Evolutionary conservation across 2,113 vertebrate species (phyloP), one percentile per base, ranked within the genome.

Genomic region (Anoplopoma fimbria): DNA sequence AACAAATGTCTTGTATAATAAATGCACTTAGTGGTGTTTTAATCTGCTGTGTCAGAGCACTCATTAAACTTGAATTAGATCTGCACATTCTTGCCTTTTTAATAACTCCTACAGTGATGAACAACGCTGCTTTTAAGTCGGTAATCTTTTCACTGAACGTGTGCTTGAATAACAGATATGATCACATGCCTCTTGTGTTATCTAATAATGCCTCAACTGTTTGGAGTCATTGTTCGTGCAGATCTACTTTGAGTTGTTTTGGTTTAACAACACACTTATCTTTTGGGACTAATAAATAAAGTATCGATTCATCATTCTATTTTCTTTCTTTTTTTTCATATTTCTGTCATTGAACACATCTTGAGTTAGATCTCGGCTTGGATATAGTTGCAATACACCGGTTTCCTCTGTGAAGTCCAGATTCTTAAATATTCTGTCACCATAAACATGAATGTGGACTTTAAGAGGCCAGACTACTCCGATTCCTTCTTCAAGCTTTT

Each of bases 191-290:
- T n/a, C 29, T 7, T 2, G 1, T 77, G 25, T 47, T 38, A 8
- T 38, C 34, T 23, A 9, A n/a, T 6, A 53, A 31, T 17, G 42
- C 29, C 57, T 49, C 40, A 9, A 4, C 33, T 27, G 27, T 33
- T 73, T 15, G 1, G 23, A 19, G 36, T 63, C 4, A 8, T 1
- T 65, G 62, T 27, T 74, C 77, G 21, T 49, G 57, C 31, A 65
- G 51, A 62, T 53, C 31, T 55, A 19, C 40, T 68, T 73, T 82
- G 34, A 75, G 47, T 0, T 25, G 10, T 49, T 69, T 14, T 69
- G 19, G 19, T 45, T 21, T 4, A 17, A 33, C 25, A 45, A 62
- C 25, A 15, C 27, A n/a, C 3, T 12, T n/a, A 33, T 0, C 0
- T 2, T 7, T 53, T 45, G 10, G 19, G 9, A 60, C 40, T 23